Evolutionary conservation across 2,888 invertebrate species (phyloP), one percentile per base, ranked within the genome.

Genomic region (Cephus sareptanus): DNA sequence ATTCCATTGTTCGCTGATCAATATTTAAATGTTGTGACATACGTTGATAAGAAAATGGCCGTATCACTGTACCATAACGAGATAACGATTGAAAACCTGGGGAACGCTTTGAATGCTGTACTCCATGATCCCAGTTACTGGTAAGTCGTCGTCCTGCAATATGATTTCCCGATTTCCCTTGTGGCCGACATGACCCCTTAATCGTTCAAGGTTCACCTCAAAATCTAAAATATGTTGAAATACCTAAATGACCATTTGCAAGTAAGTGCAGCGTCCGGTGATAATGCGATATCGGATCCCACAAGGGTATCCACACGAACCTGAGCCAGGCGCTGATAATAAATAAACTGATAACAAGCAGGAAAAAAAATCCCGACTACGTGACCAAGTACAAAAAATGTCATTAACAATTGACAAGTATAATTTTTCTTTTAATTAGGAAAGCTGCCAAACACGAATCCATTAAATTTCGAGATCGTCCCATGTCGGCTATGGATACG

Each of bases 1-100:
- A 82, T 91, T 34, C 91, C 91, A 11, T 77, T 90, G 13, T 88
- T 89, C 69, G 90, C 84, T 11, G 91, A 91, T 83, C 91, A 91
- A 80, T 88, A 85, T 75, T 79, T 81, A 11, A 91, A 91, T 40
- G 79, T 89, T 68, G 80, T 87, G n/a, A 80, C 68, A 6, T 88
- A 84, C 37, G 88, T 85, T 0, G 71, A 56, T 1, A 84, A 80
- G 70, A 87, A 90, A 12, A 84, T 90, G 9, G 89, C 89, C 1
- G 15, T 90, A 4, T 80, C 75, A 77, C 56, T 90, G 70, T 78
- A 87, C 37, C 3, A 83, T 13, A 4, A 81, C 0, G 80, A 77
- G 13, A 76, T 91, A 11, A 88, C 86, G 2, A 83, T 86, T 75
- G 78, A 88, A 73, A 81, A 82, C 6, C 83, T 90, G 78, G 87